phyloP scores from a whole-genome alignment of 2,797 vertebrate genomes.

The Cirrhinus mrigala region DNA sequence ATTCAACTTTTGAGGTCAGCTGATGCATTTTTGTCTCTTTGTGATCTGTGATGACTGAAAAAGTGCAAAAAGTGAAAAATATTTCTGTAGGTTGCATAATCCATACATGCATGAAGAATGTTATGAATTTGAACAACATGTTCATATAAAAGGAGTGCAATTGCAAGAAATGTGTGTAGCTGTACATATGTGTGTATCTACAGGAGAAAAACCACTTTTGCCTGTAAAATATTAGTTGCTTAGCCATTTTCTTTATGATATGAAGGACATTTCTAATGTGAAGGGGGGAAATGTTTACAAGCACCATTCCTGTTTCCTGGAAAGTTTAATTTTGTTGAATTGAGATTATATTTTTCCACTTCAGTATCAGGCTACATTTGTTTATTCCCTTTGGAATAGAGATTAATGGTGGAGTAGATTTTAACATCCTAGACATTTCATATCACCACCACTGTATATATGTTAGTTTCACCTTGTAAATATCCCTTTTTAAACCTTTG shows the following conservation, averaged over 20 bases:
- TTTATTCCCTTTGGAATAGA: constrained; percentile 13
- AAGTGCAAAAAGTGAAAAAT: background rate
- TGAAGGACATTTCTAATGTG: constrained; percentile 36
- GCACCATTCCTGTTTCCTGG: background rate
- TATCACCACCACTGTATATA: constrained; percentile 39
- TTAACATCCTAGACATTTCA: constrained; percentile 3
- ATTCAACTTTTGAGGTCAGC: constrained; percentile 8
- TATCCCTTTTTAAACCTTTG: constrained; percentile 32
- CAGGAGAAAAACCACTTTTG: background rate
- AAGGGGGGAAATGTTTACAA: constrained; percentile 32
- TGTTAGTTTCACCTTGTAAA: constrained; percentile 43
- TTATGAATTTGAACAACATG: background rate
- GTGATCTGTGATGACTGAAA: background rate
- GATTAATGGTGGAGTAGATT: constrained; percentile 15
- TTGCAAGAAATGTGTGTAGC: constrained; percentile 29
- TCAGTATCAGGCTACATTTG: constrained; percentile 14
- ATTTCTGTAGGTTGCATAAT: background rate
- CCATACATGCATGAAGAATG: background rate
- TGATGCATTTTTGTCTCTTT: background rate
- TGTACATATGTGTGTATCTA: constrained; percentile 37
- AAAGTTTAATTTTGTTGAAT: constrained; percentile 6
- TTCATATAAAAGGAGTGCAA: constrained; percentile 8
- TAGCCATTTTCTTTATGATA: background rate
- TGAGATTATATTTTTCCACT: constrained; percentile 22
- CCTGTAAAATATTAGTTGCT: constrained; percentile 5